Evolutionary conservation across 1,140 invertebrate species (phyloP).

Genomic region (Ips typographus): DNA sequence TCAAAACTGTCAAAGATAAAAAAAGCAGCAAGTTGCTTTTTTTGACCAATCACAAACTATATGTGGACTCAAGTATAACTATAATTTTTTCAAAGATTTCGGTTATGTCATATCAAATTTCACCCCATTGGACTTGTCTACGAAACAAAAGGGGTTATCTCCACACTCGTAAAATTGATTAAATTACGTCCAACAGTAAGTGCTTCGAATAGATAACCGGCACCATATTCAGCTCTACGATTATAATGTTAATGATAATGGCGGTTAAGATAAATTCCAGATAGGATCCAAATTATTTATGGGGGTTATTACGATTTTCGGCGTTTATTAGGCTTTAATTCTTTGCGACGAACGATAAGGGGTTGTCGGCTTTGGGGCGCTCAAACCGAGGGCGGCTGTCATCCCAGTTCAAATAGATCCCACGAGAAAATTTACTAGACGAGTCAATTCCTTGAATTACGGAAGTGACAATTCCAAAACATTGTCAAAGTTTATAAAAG

Average conservation of each 20-base stretch:
- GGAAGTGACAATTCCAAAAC: neutral
- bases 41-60: too few species aligned
- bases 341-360: slow-evolving; percentile 3
- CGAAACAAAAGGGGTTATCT: slow-evolving; percentile 16
- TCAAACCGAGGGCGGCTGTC: neutral
- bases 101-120: too few species aligned
- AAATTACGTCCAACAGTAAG: slow-evolving; percentile 19
- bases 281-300: slow-evolving; percentile 12
- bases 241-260: slow-evolving; percentile 18
- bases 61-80: too few species aligned
- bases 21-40: too few species aligned
- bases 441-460: too few species aligned
- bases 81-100: too few species aligned
- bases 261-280: slow-evolving; percentile 7
- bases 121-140: neutral
- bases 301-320: slow-evolving; percentile 9
- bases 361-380: neutral
- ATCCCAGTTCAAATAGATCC: neutral
- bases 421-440: too few species aligned
- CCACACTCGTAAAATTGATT: slow-evolving; percentile 12
- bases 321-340: slow-evolving; percentile 17
- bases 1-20: too few species aligned
- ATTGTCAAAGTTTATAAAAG: neutral
- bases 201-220: slow-evolving; percentile 11
- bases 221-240: slow-evolving; percentile 4